A percentile compares a stretch with the other conserved stretches of the same genome.
These are phyloP conservation scores for Pipra filicauda DNA, from an alignment of 2,113 vertebrate species.

Conservation along the genomic window DNA sequence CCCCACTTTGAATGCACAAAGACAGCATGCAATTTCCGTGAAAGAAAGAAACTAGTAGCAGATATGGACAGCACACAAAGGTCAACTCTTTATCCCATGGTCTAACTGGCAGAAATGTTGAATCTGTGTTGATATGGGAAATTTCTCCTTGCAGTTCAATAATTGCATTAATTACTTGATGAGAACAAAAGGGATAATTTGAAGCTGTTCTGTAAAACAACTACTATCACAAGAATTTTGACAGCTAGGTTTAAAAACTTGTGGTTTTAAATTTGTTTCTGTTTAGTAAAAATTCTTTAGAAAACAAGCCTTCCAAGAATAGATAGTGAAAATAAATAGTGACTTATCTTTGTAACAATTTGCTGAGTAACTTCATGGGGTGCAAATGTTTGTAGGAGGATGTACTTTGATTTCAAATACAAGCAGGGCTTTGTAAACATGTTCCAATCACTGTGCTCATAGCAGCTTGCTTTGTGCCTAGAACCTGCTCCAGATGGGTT, in stretches of 20 bases:
- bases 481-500: background rate
- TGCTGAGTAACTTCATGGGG: background rate
- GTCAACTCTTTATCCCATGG: background rate
- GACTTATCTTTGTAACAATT: background rate
- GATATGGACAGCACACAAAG: background rate
- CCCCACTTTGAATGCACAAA: background rate
- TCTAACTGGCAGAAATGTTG: background rate
- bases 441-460: background rate
- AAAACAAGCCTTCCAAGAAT: background rate
- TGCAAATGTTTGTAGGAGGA: background rate
- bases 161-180: background rate
- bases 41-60: background rate
- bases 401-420: slow-evolving; percentile 4
- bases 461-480: background rate
- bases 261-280: background rate
- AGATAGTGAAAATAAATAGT: background rate
- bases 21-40: background rate
- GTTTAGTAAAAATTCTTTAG: background rate
- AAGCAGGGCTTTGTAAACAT: background rate
- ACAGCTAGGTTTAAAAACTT: background rate
- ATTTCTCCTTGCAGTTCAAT: background rate
- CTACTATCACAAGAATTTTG: background rate
- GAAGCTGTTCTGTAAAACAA: background rate
- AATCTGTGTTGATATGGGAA: background rate
- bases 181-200: background rate